Percentiles rank a stretch among this genome's conserved stretches.
phyloP scores from a whole-genome alignment of 2,888 invertebrate genomes.

The Apamea epomidion region DNA sequence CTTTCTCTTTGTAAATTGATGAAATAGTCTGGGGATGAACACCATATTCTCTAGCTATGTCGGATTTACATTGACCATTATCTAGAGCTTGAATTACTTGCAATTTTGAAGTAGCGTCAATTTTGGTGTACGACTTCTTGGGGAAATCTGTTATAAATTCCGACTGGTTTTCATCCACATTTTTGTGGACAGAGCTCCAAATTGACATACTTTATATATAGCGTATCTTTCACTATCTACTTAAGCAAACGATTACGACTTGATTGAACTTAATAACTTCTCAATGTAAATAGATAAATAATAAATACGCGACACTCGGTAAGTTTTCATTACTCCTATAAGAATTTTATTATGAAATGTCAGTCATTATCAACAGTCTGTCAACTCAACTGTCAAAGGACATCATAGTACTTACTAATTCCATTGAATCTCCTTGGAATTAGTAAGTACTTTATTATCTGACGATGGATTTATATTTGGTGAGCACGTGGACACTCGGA shows the following conservation, averaged over 20 bases:
- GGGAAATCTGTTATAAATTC: slow-evolving; percentile 59
- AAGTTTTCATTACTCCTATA: neutral
- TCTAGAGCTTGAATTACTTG: slow-evolving; percentile 74
- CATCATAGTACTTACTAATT: no score
- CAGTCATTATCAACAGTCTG: neutral
- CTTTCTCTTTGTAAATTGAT: slow-evolving; percentile 72
- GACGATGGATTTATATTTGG: neutral
- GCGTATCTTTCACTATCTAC: slow-evolving; percentile 13
- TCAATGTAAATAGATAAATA: neutral
- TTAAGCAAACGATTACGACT: neutral
- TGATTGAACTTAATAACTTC: slow-evolving; percentile 5
- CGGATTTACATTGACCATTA: slow-evolving; percentile 71
- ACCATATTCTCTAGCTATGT: slow-evolving; percentile 72
- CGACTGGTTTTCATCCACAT: slow-evolving; percentile 66
- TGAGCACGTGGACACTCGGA: neutral
- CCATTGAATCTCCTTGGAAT: neutral
- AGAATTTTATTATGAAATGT: neutral
- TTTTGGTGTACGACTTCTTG: slow-evolving; percentile 64
- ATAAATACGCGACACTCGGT: neutral
- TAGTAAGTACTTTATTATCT: neutral
- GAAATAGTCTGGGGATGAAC: slow-evolving; percentile 70
- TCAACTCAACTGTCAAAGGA: neutral
- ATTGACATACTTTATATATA: slow-evolving; percentile 60
- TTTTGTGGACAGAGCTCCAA: slow-evolving; percentile 62
- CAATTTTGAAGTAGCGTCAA: slow-evolving; percentile 70